phyloP scores from a whole-genome alignment of 1,140 invertebrate species.

The Vanessa atalanta region DNA sequence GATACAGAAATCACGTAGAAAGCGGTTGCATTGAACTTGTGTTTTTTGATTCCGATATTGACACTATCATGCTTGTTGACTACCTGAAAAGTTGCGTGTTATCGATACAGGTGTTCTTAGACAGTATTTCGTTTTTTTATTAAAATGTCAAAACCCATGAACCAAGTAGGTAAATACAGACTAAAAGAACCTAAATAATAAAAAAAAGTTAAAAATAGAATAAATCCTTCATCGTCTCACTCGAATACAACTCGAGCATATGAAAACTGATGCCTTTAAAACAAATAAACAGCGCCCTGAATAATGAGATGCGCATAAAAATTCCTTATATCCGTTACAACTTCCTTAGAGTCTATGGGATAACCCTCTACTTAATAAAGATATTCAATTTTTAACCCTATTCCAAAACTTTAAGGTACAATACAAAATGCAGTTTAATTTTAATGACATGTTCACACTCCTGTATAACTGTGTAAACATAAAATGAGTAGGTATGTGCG shows the following conservation, averaged over 20 bases:
- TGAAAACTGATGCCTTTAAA: slow-evolving; percentile 28
- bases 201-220: background rate
- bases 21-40: too few species aligned
- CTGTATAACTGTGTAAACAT: slow-evolving; percentile 31
- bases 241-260: slow-evolving; percentile 17
- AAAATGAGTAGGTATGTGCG: slow-evolving; percentile 36
- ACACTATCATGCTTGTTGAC: too few species aligned
- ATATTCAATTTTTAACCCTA: slow-evolving; percentile 26
- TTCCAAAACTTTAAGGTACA: slow-evolving; percentile 14
- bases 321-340: slow-evolving; percentile 50
- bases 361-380: slow-evolving; percentile 21
- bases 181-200: background rate
- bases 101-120: too few species aligned
- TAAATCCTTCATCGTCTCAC: slow-evolving; percentile 10
- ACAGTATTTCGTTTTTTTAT: too few species aligned
- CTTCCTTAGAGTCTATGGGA: slow-evolving; percentile 45
- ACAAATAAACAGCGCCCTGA: slow-evolving; percentile 46
- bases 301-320: slow-evolving; percentile 52
- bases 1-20: too few species aligned
- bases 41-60: too few species aligned
- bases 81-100: too few species aligned
- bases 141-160: too few species aligned
- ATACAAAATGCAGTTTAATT: slow-evolving; percentile 8
- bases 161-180: too few species aligned
- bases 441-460: slow-evolving; percentile 43